Evolutionary conservation across 2,113 vertebrate genomes (phyloP), one percentile per base, ranked within the genome.

Genomic region (Nipponia nippon): DNA sequence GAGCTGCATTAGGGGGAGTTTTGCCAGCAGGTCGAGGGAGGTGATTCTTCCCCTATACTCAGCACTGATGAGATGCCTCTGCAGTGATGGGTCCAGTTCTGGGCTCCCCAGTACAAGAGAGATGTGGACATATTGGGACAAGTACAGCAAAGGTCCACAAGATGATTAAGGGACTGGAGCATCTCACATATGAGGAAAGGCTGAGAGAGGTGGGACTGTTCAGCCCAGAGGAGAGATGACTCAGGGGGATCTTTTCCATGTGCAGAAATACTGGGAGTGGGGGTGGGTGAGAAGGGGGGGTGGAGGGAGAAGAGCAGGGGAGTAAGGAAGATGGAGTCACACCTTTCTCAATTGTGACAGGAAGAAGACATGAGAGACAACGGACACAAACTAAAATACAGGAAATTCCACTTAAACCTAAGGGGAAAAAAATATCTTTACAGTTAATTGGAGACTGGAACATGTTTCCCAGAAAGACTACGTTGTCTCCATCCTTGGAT

Each of bases 1-100:
- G 59, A 63, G n/a, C 11, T 89, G 32, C 11, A 11, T 32, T 52
- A 67, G 29, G 30, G 59, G 11, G 16, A 81, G 12, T 77, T 46
- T 49, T 58, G 63, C 16, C 42, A 78, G 38, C 19, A 63, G 7
- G 10, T 23, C 0, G 0, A 73, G 22, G 25, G 5, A 63, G 3
- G 17, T 59, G 27, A 16, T 55, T 59, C 20, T 86, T 44, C 9
- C 38, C 7, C 34, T 76, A 3, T 70, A 22, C 4, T 79, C 25
- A 66, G 18, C 18, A 34, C 29, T 80, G 25, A 20, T 87, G 72
- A 70, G 55, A 50, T 0, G 4, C 13, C 36, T 20, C 46, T 65
- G 11, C 38, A 50, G 40, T 19, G 30, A 16, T 12, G 10, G 38
- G 4, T 65, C 27, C 49, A 49, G 27, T 13, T 40, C 46, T 79